These are phyloP conservation scores for Anas platyrhynchos DNA, from an alignment of 2,113 vertebrate species.

Conservation along the genomic window DNA sequence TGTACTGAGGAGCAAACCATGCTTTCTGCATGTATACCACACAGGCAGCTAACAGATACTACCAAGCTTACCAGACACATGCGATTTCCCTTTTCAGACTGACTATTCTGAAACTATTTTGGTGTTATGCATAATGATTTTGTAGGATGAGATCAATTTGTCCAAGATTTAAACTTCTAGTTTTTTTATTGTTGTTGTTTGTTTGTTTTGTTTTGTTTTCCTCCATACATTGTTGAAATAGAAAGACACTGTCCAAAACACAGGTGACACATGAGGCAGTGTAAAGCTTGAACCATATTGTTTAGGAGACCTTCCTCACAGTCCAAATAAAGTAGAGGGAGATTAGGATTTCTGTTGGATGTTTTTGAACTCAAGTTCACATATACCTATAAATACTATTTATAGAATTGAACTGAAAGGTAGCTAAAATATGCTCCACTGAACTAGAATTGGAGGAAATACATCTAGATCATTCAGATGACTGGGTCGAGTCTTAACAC, in stretches of 20 bases:
- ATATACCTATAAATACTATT: background rate
- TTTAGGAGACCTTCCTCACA: background rate
- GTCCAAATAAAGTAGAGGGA: background rate
- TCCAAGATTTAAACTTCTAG: background rate
- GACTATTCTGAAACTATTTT: background rate
- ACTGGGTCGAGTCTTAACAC: background rate
- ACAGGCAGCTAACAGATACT: background rate
- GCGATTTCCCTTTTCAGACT: background rate
- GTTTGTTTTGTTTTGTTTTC: accelerated
- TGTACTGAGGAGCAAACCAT: background rate
- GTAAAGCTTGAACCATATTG: background rate
- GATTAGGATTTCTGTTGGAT: background rate
- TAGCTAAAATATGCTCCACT: background rate
- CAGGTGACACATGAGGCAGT: background rate
- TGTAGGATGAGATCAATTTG: background rate
- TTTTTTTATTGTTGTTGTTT: background rate
- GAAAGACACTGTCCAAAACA: background rate
- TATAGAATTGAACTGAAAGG: background rate
- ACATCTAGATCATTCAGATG: background rate
- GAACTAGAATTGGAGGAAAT: background rate
- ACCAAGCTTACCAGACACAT: background rate
- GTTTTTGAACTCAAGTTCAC: background rate
- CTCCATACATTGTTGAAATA: background rate
- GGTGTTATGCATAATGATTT: background rate
- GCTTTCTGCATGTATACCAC: background rate